phyloP scores from a whole-genome alignment of 1,140 invertebrate species.

The Lutraria rhynchaena region DNA sequence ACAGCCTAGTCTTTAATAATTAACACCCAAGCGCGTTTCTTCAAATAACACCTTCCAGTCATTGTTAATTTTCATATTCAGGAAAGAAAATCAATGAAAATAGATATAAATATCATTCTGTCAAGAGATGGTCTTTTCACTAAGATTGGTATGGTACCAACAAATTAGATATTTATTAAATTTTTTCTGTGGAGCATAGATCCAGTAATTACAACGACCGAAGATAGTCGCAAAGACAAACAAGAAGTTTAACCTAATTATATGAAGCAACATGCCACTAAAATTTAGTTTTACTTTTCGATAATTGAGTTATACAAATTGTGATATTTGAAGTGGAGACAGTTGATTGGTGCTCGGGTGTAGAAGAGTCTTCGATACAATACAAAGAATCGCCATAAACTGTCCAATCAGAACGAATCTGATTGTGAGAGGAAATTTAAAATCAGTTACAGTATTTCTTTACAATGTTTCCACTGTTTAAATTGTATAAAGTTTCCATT shows the following conservation, averaged over 20 bases:
- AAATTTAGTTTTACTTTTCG: conserved; percentile 45
- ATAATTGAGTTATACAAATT: conserved; percentile 47
- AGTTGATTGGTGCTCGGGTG: background rate
- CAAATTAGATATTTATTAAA: conserved; percentile 56
- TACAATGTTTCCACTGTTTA: no score
- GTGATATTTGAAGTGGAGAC: conserved; percentile 19
- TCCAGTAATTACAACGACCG: conserved; percentile 18
- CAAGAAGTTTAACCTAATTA: conserved; percentile 39
- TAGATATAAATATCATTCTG: conserved; percentile 51
- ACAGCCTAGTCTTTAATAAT: conserved; percentile 48
- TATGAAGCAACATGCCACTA: conserved; percentile 18
- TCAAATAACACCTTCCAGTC: conserved; percentile 36
- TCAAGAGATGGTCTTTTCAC: conserved; percentile 16
- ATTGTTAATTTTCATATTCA: conserved; percentile 46
- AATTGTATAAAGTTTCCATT: no score
- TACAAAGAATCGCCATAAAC: conserved; percentile 10
- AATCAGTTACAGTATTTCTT: no score
- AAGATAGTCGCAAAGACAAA: conserved; percentile 26
- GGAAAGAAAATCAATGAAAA: conserved; percentile 52
- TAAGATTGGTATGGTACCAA: conserved; percentile 16
- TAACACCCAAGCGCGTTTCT: conserved; percentile 34
- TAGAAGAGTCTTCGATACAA: background rate
- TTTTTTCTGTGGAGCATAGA: conserved; percentile 43
- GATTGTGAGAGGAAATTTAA: no score
- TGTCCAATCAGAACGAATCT: background rate